Percentiles rank a stretch among this genome's conserved stretches.
Evolutionary conservation across 2,797 vertebrate species (phyloP).

Genomic region (Bryconaethiops microstoma): DNA sequence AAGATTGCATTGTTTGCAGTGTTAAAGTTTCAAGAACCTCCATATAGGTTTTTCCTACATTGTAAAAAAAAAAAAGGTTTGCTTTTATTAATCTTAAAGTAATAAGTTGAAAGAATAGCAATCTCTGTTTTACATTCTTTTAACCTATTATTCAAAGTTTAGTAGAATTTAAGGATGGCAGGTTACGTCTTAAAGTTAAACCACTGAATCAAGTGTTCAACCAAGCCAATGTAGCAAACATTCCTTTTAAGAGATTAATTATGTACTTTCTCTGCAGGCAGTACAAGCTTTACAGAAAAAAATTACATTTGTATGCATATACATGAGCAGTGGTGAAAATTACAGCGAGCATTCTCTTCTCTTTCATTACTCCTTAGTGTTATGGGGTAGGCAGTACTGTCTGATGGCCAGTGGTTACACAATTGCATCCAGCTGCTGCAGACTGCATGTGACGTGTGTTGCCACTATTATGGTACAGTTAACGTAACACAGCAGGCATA

Average conservation of each 20-base stretch:
- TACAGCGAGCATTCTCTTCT: constrained; percentile 10
- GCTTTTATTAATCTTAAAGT: too few species aligned
- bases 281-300: not conserved
- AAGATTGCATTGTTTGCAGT: too few species aligned
- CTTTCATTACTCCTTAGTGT: constrained; percentile 43
- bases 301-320: constrained; percentile 25
- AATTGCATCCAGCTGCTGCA: constrained; percentile 77
- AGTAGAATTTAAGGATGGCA: too few species aligned
- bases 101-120: too few species aligned
- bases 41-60: too few species aligned
- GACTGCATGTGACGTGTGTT: constrained; percentile 64
- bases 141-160: too few species aligned
- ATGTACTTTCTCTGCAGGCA: too few species aligned
- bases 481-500: constrained; percentile 23
- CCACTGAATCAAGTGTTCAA: too few species aligned
- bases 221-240: not conserved
- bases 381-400: constrained; percentile 27
- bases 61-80: too few species aligned
- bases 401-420: constrained; percentile 62
- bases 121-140: too few species aligned
- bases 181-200: too few species aligned
- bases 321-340: constrained; percentile 22
- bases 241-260: not conserved
- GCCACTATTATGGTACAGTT: constrained; percentile 53
- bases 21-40: too few species aligned